phyloP scores from a whole-genome alignment of 2,888 invertebrate genomes.

The Hypena proboscidalis region DNA sequence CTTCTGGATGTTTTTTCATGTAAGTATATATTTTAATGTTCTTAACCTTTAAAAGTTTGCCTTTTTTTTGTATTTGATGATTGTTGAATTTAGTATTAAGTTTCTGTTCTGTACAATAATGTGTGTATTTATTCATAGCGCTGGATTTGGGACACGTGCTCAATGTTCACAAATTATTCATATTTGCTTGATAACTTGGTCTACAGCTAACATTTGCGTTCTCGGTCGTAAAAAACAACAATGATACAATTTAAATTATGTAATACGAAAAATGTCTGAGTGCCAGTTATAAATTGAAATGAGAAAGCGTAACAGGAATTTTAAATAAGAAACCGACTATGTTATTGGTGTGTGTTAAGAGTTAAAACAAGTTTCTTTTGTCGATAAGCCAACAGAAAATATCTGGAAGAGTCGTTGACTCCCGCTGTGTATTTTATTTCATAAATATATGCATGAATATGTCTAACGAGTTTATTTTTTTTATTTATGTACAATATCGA shows the following conservation, averaged over 20 bases:
- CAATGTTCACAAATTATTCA: too few species aligned
- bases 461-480: slow-evolving; percentile 1
- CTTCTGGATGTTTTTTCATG: too few species aligned
- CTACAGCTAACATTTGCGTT: too few species aligned
- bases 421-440: slow-evolving; percentile 44
- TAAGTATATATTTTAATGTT: too few species aligned
- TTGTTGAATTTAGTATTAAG: too few species aligned
- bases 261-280: slow-evolving; percentile 45
- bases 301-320: slow-evolving; percentile 75
- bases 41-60: too few species aligned
- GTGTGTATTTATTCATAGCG: too few species aligned
- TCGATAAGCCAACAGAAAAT: slow-evolving; percentile 71
- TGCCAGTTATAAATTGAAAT: slow-evolving; percentile 64
- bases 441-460: slow-evolving; percentile 34
- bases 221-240: slow-evolving; percentile 24
- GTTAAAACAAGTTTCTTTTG: slow-evolving; percentile 77
- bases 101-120: too few species aligned
- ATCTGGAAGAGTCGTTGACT: slow-evolving; percentile 69
- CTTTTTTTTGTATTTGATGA: too few species aligned
- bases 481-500: not conserved
- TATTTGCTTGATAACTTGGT: too few species aligned
- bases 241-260: slow-evolving; percentile 48
- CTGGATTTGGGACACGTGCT: too few species aligned
- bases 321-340: slow-evolving; percentile 61
- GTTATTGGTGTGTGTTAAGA: slow-evolving; percentile 63